Percentiles rank a stretch among this genome's conserved stretches.
These are phyloP conservation scores for Halichondria panicea DNA, from an alignment of 37 sponge, comb jelly and placozoan species.

Conservation along the genomic window DNA sequence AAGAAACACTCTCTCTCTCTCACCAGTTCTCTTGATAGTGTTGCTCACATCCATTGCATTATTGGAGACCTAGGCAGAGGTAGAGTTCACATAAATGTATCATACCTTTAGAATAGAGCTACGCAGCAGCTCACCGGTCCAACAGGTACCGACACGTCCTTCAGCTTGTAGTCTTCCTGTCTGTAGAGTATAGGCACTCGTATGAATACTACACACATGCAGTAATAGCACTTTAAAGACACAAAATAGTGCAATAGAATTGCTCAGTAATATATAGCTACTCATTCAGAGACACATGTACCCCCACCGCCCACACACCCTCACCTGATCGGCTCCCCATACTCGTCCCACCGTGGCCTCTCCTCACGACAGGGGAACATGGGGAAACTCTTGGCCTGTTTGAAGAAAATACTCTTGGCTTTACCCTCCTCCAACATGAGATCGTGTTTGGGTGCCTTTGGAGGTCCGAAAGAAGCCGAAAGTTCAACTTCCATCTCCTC, in stretches of 20 bases:
- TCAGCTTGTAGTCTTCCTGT: constrained; percentile 47
- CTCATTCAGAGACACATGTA: too few species aligned
- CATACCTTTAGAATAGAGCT: too few species aligned
- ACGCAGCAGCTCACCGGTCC: too few species aligned
- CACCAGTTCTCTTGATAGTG: too few species aligned
- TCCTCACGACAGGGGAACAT: constrained; percentile 94
- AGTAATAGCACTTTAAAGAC: background rate
- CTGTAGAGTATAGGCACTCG: constrained; percentile 2
- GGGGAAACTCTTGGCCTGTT: constrained; percentile 84
- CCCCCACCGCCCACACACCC: background rate
- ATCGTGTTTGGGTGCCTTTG: constrained; percentile 64
- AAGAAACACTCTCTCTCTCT: too few species aligned
- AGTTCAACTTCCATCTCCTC: constrained; percentile 78
- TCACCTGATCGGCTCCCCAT: constrained; percentile 95
- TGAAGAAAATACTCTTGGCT: constrained; percentile 85
- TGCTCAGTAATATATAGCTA: too few species aligned
- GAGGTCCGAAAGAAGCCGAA: background rate
- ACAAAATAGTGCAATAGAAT: background rate
- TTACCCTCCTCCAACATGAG: constrained; percentile 63
- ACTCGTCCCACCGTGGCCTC: constrained; percentile 91
- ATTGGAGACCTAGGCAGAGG: too few species aligned
- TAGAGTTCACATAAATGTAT: too few species aligned
- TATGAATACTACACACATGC: background rate
- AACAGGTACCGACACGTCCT: constrained; percentile 22
- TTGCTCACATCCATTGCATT: too few species aligned